Conservation (phyloP, 2,797 vertebrate species). For the Stomatorhinus walkeri region DNA sequence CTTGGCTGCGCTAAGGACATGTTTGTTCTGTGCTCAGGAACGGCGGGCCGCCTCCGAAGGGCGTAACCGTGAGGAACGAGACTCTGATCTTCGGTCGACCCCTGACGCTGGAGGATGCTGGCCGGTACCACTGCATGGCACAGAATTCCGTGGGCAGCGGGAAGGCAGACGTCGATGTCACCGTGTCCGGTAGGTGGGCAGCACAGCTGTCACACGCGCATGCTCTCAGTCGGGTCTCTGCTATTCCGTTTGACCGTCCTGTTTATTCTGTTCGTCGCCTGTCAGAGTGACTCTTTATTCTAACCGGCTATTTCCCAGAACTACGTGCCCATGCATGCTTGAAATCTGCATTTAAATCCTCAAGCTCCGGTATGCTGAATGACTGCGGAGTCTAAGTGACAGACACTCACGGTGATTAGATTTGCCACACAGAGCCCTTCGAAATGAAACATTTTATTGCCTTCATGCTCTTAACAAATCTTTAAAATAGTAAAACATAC, state of each 20-base stretch:
- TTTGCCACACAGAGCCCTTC: background rate
- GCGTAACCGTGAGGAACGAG: slow-evolving; percentile 58
- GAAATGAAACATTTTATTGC: background rate
- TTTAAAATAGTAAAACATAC: background rate
- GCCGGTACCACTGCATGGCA: slow-evolving; percentile 67
- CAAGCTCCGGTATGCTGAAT: background rate
- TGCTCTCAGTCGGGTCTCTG: background rate
- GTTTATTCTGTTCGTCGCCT: background rate
- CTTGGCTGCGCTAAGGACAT: background rate
- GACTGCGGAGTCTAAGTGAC: background rate
- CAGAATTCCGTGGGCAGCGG: slow-evolving; percentile 59
- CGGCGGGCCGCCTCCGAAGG: slow-evolving; percentile 59
- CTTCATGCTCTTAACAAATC: background rate
- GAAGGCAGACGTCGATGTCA: slow-evolving; percentile 46
- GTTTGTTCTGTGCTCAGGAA: slow-evolving; percentile 50
- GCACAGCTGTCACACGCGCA: background rate
- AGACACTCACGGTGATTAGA: background rate
- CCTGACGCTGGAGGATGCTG: slow-evolving; percentile 56
- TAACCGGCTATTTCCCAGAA: background rate
- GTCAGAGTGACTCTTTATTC: background rate
- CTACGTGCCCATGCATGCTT: background rate
- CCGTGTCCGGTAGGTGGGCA: slow-evolving; percentile 52
- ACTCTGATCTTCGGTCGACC: slow-evolving; percentile 63
- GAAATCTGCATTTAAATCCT: background rate
- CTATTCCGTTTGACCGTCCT: background rate